phyloP scores from a whole-genome alignment of 1,140 invertebrate species.

The Piezodorus guildinii region DNA sequence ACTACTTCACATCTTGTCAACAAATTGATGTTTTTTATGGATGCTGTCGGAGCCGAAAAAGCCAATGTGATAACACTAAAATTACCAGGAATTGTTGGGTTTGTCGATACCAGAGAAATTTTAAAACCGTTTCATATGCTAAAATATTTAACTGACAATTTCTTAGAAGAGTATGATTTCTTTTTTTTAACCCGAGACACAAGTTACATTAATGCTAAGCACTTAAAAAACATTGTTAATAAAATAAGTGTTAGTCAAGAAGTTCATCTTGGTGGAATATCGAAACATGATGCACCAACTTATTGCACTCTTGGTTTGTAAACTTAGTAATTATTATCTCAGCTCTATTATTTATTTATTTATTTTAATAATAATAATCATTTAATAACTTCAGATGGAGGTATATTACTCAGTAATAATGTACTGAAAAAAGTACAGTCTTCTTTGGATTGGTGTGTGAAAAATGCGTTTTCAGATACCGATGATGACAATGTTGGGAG shows the following conservation, averaged over 20 bases:
- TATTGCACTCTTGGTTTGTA: constrained; percentile 52
- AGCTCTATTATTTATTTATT: neutral
- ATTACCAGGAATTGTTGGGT: constrained; percentile 64
- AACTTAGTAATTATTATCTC: neutral
- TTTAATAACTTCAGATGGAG: constrained; percentile 43
- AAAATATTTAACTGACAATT: constrained; percentile 82
- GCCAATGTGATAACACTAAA: constrained; percentile 44
- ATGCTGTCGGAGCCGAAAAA: constrained; percentile 49
- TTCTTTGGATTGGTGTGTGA: constrained; percentile 74
- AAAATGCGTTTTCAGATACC: constrained; percentile 62
- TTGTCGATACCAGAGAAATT: constrained; percentile 61
- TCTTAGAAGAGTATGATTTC: constrained; percentile 78
- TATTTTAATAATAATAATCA: neutral
- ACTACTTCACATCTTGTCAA: constrained; percentile 67
- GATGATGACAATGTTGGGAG: constrained; percentile 72
- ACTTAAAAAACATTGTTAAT: constrained; percentile 52
- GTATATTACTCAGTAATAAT: constrained; percentile 63
- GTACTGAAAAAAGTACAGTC: constrained; percentile 56
- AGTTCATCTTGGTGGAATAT: constrained; percentile 56
- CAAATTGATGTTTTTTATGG: constrained; percentile 65
- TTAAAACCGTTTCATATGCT: constrained; percentile 70
- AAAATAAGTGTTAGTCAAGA: constrained; percentile 70
- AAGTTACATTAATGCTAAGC: constrained; percentile 63
- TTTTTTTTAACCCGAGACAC: constrained; percentile 76
- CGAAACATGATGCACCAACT: constrained; percentile 34